Evolutionary conservation across 2,888 invertebrate species (phyloP).

Genomic region (Ormyrus nitidulus): DNA sequence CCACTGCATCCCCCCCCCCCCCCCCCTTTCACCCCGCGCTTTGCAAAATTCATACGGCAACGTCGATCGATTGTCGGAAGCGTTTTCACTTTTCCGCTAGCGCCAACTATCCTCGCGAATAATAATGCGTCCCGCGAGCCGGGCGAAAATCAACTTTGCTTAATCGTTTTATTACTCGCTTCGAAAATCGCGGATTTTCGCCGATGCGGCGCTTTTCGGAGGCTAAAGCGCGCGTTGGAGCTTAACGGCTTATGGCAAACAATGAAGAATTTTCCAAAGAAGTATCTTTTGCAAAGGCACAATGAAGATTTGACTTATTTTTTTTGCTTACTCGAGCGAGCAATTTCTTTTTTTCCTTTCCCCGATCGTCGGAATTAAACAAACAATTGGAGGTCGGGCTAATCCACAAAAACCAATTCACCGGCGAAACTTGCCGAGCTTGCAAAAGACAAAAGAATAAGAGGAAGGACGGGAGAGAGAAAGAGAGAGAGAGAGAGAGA

Average conservation of each 20-base stretch:
- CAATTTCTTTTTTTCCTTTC: background rate
- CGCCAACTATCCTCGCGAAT: conserved; percentile 8
- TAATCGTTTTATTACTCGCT: conserved; percentile 1
- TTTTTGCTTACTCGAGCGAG: no score
- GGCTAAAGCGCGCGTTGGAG: no score
- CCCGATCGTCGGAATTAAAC: no score
- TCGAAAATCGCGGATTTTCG: background rate
- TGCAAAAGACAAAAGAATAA: no score
- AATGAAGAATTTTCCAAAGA: no score
- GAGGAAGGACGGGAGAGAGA: background rate
- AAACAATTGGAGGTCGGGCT: no score
- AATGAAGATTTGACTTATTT: no score
- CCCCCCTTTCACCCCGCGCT: background rate
- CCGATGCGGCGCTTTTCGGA: no score
- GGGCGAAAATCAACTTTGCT: conserved; percentile 31
- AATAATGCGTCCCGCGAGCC: conserved; percentile 1
- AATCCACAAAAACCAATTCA: no score
- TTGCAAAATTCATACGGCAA: conserved; percentile 36
- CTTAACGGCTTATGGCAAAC: no score
- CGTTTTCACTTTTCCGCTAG: conserved; percentile 37
- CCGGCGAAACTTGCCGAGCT: no score
- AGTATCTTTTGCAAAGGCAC: no score
- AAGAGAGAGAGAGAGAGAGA: background rate
- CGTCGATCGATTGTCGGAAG: conserved; percentile 27
- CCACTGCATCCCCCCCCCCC: background rate